Evolutionary conservation across 2,113 vertebrate species (phyloP).

Genomic region (Oryctolagus cuniculus): DNA sequence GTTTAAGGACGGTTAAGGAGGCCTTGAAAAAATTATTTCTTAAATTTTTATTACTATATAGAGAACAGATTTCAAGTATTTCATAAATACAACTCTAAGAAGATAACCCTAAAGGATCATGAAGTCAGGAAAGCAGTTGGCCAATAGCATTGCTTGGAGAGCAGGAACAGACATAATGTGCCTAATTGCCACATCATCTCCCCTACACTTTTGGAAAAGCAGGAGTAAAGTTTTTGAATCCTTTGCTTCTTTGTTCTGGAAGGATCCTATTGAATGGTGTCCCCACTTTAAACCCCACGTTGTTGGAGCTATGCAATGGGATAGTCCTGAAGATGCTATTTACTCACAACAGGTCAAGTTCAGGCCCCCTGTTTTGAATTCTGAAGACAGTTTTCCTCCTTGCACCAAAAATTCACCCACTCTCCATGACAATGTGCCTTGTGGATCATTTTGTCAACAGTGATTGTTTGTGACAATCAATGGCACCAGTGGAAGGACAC

Average conservation of each 20-base stretch:
- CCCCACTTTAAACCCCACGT: no score
- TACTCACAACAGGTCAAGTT: background rate
- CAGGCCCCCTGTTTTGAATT: background rate
- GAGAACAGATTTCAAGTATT: no score
- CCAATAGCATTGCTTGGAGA: background rate
- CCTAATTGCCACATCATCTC: background rate
- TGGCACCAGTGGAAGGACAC: background rate
- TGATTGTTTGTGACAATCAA: background rate
- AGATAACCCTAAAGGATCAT: background rate
- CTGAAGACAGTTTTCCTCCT: background rate
- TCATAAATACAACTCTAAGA: background rate
- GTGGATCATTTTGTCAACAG: background rate
- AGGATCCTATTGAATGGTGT: background rate
- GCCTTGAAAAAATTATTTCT: background rate
- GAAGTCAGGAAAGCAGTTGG: background rate
- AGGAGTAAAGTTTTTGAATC: background rate
- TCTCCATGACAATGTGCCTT: background rate
- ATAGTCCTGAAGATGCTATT: background rate
- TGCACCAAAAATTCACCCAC: background rate
- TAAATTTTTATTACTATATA: no score
- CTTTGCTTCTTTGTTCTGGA: background rate
- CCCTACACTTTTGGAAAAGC: background rate
- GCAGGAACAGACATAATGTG: background rate
- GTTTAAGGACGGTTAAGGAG: constrained; percentile 16
- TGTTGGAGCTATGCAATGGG: background rate